Conservation (phyloP, 2,888 invertebrate species). For the Rotaria sp. region DNA sequence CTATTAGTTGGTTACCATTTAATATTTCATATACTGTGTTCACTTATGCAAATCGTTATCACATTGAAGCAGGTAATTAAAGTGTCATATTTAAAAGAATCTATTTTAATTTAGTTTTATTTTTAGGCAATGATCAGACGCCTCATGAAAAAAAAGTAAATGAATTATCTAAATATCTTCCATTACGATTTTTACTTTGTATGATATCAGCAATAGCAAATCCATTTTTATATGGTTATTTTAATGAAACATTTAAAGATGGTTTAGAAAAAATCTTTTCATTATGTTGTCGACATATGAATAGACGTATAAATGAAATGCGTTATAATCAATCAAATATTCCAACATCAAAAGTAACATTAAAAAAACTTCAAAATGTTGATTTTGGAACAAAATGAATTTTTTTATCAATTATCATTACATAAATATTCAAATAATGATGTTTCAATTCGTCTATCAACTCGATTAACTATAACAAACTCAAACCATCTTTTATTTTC, state of each 20-base stretch:
- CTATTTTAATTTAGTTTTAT: neutral
- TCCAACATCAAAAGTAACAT: too few species aligned
- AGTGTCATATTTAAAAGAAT: neutral
- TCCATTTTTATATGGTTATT: slow-evolving; percentile 11
- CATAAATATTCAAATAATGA: too few species aligned
- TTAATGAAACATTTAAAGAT: slow-evolving; percentile 17
- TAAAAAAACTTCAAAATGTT: too few species aligned
- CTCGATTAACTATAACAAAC: too few species aligned
- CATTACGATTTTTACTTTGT: neutral
- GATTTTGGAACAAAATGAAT: too few species aligned
- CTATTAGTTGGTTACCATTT: slow-evolving; percentile 26
- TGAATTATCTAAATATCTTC: neutral
- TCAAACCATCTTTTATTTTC: too few species aligned
- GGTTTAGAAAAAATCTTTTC: neutral
- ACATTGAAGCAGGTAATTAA: neutral
- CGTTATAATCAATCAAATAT: neutral
- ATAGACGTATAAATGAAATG: neutral
- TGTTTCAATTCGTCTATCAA: too few species aligned
- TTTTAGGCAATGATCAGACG: neutral
- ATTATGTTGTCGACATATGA: neutral
- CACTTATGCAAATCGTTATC: neutral
- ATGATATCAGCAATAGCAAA: slow-evolving; percentile 20
- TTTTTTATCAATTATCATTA: too few species aligned
- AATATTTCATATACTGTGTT: neutral
- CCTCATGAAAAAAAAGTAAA: neutral